Evolutionary conservation across 2,888 invertebrate species (phyloP).

Genomic region (Lutraria lutraria): DNA sequence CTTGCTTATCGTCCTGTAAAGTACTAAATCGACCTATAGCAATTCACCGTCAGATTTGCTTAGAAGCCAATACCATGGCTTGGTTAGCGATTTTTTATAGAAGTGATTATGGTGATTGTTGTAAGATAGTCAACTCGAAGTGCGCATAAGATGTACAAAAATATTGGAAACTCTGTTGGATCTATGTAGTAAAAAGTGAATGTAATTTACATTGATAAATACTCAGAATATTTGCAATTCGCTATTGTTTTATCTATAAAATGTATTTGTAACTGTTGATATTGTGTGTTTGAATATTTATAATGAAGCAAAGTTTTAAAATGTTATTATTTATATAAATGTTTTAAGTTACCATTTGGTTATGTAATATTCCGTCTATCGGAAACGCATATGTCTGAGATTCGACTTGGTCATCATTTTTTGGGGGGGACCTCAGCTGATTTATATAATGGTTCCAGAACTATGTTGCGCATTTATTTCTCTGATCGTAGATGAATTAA

Average conservation of each 20-base stretch:
- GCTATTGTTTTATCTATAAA: not conserved
- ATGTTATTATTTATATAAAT: not conserved
- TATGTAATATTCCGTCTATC: not conserved
- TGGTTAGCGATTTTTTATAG: not conserved
- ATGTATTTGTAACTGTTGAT: not conserved
- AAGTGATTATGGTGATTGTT: not conserved
- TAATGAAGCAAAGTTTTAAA: not conserved
- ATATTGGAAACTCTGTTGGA: not conserved
- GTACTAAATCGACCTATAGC: too few relatives aligned
- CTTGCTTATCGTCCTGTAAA: too few relatives aligned
- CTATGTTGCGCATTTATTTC: not conserved
- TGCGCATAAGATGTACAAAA: constrained; percentile 1
- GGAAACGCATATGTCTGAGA: not conserved
- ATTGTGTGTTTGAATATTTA: not conserved
- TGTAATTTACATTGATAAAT: not conserved
- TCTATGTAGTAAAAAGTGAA: not conserved
- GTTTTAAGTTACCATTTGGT: not conserved
- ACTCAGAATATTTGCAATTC: too few relatives aligned
- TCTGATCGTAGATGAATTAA: not conserved
- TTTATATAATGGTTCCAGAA: not conserved
- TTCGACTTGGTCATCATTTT: not conserved
- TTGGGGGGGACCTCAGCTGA: not conserved
- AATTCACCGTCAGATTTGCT: not conserved
- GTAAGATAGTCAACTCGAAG: not conserved
- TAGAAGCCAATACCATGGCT: not conserved